Conservation (phyloP, 2,797 vertebrate genomes). For the Danio aesculapii region DNA sequence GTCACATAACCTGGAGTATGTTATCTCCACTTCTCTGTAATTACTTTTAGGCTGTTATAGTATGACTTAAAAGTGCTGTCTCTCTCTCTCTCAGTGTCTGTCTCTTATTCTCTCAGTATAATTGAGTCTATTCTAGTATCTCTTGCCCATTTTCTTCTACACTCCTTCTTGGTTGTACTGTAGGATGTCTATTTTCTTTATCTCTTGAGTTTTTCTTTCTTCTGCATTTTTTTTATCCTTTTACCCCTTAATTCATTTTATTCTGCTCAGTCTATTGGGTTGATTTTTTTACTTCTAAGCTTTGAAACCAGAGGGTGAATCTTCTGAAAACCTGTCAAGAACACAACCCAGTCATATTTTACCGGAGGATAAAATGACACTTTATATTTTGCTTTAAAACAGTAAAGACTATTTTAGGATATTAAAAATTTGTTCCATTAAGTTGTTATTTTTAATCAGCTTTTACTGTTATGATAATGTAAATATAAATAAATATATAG, state of each 20-base stretch:
- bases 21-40: constrained; percentile 53
- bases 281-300: neutral
- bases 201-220: neutral
- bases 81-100: constrained; percentile 8
- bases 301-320: neutral
- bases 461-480: neutral
- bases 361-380: neutral
- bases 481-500: too few species aligned
- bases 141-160: constrained; percentile 17
- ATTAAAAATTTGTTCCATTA: neutral
- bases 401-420: constrained; percentile 1
- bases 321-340: neutral
- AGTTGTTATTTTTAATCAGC: neutral
- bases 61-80: constrained; percentile 42
- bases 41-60: constrained; percentile 53
- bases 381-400: neutral
- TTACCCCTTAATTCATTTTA: neutral
- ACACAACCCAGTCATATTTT: neutral
- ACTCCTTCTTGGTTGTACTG: constrained; percentile 9
- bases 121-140: constrained; percentile 33
- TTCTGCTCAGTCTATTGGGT: neutral
- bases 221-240: neutral
- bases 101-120: constrained; percentile 20
- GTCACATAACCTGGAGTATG: constrained; percentile 62
- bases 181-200: constrained; percentile 39